Percentiles rank a stretch among this genome's conserved stretches.
Conservation (phyloP, 2,888 invertebrate species). For the Lacanobia wlatinum region DNA sequence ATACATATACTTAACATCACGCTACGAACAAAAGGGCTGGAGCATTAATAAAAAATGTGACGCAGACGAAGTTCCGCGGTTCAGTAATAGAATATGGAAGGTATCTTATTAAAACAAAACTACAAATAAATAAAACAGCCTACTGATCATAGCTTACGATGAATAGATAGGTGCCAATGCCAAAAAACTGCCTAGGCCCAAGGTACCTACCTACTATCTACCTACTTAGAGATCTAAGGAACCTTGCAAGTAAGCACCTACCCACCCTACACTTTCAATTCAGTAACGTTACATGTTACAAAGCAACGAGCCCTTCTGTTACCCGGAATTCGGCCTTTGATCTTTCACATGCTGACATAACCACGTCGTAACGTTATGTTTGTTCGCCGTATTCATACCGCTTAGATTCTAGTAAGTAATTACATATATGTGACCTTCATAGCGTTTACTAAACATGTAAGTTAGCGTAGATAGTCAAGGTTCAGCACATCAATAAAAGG, state of each 20-base stretch:
- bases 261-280: neutral
- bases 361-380: neutral
- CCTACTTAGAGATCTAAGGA: neutral
- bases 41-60: too few relatives aligned
- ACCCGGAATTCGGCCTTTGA: conserved; percentile 8
- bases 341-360: conserved; percentile 2
- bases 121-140: too few relatives aligned
- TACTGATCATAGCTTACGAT: too few relatives aligned
- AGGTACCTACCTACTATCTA: too few relatives aligned
- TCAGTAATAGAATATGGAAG: too few relatives aligned
- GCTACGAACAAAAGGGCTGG: too few relatives aligned
- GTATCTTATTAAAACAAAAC: too few relatives aligned
- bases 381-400: neutral
- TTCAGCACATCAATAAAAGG: conserved; percentile 30
- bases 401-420: neutral
- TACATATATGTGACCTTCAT: neutral
- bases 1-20: too few relatives aligned
- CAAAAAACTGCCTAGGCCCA: too few relatives aligned
- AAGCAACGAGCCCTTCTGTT: neutral
- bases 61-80: too few relatives aligned
- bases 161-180: too few relatives aligned
- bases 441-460: conserved; percentile 4
- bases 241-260: neutral
- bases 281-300: neutral
- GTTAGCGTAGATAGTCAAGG: conserved; percentile 6